Conservation (phyloP, 2,888 invertebrate genomes). For the Dorcus hopei region DNA sequence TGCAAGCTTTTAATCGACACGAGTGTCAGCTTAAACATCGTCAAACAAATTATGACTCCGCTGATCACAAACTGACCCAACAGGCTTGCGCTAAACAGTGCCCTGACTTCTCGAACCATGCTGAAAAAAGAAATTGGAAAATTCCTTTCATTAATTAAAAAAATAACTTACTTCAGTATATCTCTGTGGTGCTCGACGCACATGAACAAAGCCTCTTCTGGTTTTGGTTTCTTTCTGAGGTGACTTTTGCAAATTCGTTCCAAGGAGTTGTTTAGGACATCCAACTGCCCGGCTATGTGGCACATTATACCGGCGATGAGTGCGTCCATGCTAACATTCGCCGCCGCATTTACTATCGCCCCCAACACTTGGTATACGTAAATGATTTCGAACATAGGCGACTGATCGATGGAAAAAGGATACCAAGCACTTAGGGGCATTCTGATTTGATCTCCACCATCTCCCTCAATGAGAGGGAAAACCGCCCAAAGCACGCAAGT, state of each 20-base stretch:
- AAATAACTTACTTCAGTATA: constrained; percentile 22
- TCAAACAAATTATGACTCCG: constrained; percentile 43
- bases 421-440: constrained; percentile 46
- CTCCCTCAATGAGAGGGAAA: constrained; percentile 38
- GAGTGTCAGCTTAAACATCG: constrained; percentile 42
- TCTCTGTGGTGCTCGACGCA: constrained; percentile 25
- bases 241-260: constrained; percentile 12
- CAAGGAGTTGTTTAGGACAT: constrained; percentile 47
- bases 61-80: constrained; percentile 41
- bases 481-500: constrained; percentile 40
- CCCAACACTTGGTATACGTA: constrained; percentile 52
- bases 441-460: constrained; percentile 7
- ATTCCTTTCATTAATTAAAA: neutral
- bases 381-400: constrained; percentile 49
- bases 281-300: constrained; percentile 52
- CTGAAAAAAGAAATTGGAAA: constrained; percentile 23
- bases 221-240: no score
- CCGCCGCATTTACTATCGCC: constrained; percentile 48
- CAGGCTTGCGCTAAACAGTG: constrained; percentile 34
- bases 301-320: constrained; percentile 50
- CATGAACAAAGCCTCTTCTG: constrained; percentile 14
- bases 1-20: constrained; percentile 28
- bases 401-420: constrained; percentile 48
- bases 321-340: constrained; percentile 54
- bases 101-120: constrained; percentile 37